Conservation (phyloP, 2,113 vertebrate genomes). For the Heterotis niloticus region DNA sequence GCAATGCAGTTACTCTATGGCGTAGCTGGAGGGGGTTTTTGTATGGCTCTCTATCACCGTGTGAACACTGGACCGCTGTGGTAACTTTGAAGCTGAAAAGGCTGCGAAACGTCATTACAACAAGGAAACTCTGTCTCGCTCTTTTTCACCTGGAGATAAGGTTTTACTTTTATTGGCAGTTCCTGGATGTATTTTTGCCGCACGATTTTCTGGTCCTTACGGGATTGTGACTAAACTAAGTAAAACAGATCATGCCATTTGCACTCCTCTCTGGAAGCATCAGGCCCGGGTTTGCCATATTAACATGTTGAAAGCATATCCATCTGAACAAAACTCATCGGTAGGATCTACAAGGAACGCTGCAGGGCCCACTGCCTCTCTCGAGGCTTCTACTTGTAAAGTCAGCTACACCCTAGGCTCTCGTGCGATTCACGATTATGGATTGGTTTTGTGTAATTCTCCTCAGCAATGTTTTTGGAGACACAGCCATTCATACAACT, state of each 20-base stretch:
- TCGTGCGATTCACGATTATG: neutral
- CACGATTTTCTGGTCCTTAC: slow-evolving; percentile 16
- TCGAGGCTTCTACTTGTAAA: no score
- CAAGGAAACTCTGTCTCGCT: neutral
- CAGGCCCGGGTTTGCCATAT: neutral
- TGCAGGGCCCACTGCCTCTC: no score
- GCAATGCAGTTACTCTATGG: no score
- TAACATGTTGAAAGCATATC: slow-evolving; percentile 12
- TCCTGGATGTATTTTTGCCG: neutral
- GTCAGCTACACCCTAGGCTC: no score
- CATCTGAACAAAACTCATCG: neutral
- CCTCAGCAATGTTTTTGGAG: neutral
- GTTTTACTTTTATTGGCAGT: slow-evolving; percentile 8
- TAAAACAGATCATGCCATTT: slow-evolving; percentile 11
- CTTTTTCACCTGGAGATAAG: slow-evolving; percentile 9
- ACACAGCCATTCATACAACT: neutral
- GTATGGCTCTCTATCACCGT: no score
- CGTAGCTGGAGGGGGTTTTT: no score
- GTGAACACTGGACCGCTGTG: no score
- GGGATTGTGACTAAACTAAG: neutral
- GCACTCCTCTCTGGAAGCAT: slow-evolving; percentile 3
- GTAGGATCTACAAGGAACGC: no score
- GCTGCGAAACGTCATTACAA: neutral
- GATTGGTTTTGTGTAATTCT: neutral
- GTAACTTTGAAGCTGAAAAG: no score